phyloP scores from a whole-genome alignment of 2,113 vertebrate species.

The Nesospiza acunhae region DNA sequence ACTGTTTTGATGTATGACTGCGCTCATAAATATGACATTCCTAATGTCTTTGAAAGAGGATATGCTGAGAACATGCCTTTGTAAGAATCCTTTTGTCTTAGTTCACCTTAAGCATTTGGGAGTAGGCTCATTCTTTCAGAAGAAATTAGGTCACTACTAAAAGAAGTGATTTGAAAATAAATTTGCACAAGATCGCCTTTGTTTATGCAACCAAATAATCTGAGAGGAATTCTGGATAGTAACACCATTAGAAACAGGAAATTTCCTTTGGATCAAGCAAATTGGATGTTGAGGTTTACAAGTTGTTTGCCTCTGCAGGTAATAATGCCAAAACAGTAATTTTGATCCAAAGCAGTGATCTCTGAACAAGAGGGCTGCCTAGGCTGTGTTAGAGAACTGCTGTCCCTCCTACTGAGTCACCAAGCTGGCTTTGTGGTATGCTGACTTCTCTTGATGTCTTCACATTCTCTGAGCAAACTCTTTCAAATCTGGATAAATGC shows the following conservation, averaged over 20 bases:
- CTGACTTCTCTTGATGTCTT: not conserved
- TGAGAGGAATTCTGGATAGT: not conserved
- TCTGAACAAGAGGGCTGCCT: not conserved
- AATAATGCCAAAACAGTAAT: fast-evolving
- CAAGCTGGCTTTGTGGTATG: not conserved
- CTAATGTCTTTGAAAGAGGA: not conserved
- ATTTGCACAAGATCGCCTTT: not conserved
- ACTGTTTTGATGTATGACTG: not conserved
- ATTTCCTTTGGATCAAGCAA: not conserved
- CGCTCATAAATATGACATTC: not conserved
- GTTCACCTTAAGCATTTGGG: not conserved
- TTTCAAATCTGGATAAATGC: not conserved
- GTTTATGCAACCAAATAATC: not conserved
- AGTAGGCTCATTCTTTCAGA: not conserved
- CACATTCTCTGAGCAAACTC: not conserved
- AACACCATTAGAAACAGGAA: not conserved
- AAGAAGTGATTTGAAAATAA: not conserved
- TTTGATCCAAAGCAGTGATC: not conserved
- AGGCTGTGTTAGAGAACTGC: not conserved
- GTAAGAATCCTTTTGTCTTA: not conserved
- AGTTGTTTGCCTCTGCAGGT: not conserved
- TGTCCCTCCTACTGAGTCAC: not conserved
- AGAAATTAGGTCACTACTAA: not conserved
- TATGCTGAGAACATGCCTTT: not conserved
- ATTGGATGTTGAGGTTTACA: not conserved